These are phyloP conservation scores for Tretioscincus oriximinensis DNA, from an alignment of 2,113 vertebrate species.

Conservation along the genomic window DNA sequence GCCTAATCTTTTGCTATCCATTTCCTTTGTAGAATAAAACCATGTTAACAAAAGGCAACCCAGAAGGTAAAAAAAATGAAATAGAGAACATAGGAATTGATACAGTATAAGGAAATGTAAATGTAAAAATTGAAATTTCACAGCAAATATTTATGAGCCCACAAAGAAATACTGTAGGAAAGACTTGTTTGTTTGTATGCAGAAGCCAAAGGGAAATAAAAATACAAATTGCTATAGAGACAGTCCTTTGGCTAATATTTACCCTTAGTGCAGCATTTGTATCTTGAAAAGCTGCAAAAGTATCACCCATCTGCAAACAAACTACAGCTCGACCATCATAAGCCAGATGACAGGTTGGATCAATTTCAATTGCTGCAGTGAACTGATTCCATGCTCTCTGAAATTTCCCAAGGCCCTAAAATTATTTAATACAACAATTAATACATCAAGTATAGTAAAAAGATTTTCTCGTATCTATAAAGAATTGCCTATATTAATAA, in stretches of 20 bases:
- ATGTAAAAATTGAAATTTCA: no score
- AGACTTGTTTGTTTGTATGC: no score
- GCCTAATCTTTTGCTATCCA: no score
- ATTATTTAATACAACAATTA: constrained; percentile 43
- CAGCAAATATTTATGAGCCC: no score
- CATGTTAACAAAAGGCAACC: no score
- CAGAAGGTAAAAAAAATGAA: background rate
- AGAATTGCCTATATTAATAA: background rate
- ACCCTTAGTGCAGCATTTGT: constrained; percentile 79
- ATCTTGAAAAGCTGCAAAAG: constrained; percentile 79
- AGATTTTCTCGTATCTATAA: background rate
- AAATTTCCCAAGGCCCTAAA: constrained; percentile 73
- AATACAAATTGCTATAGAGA: background rate
- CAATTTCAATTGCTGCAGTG: constrained; percentile 68
- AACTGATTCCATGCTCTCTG: constrained; percentile 81
- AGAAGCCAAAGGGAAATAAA: background rate
- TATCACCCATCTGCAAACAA: constrained; percentile 76
- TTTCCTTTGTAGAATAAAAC: no score
- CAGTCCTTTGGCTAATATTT: background rate
- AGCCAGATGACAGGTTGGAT: constrained; percentile 65
- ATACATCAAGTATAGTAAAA: constrained; percentile 29
- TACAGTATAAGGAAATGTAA: background rate
- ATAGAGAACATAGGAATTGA: background rate
- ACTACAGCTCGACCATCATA: constrained; percentile 76
- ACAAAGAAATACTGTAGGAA: no score